phyloP scores from a whole-genome alignment of 2,797 vertebrate species.

The Corythornis leucogaster region DNA sequence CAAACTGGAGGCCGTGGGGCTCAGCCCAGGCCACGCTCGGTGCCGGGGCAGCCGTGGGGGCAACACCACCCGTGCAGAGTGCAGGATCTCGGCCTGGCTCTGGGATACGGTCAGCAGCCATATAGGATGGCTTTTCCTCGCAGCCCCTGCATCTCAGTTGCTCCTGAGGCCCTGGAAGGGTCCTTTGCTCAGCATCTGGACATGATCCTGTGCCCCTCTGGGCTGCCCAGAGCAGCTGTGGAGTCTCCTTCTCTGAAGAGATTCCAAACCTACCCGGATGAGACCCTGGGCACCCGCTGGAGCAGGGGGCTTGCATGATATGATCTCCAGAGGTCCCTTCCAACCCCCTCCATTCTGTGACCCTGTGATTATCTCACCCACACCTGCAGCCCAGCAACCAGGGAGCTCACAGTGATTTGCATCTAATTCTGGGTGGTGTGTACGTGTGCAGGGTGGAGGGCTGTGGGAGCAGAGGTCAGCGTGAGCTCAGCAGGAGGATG shows the following conservation, averaged over 20 bases:
- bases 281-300: neutral
- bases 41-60: accelerated
- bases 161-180: neutral
- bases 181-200: neutral
- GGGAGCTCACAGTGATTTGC: neutral
- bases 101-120: accelerated
- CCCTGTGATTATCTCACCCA: neutral
- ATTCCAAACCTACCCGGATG: neutral
- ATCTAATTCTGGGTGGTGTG: accelerated
- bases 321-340: neutral
- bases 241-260: neutral
- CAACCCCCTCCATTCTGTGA: neutral
- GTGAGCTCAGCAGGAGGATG: neutral
- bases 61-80: accelerated
- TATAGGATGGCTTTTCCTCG: neutral
- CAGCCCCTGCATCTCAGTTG: neutral
- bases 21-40: neutral
- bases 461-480: accelerated
- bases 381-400: neutral
- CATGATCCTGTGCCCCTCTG: neutral
- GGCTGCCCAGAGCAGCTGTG: neutral
- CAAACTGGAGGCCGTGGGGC: accelerated
- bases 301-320: neutral
- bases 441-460: accelerated
- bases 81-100: neutral